Evolutionary conservation across 2,113 vertebrate genomes (phyloP).

Genomic region (Capreolus pygargus): DNA sequence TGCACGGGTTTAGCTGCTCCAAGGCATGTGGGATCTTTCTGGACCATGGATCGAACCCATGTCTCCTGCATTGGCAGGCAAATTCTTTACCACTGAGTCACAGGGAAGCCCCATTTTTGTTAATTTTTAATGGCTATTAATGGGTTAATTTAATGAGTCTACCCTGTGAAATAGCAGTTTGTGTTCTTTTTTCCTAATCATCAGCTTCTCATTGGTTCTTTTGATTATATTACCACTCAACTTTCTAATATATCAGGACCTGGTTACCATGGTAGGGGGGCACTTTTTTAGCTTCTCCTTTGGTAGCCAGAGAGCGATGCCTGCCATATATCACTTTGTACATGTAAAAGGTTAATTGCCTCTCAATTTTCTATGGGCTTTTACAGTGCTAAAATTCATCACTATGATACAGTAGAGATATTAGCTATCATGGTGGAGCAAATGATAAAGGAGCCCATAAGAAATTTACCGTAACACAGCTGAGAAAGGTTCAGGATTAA

Average conservation of each 20-base stretch:
- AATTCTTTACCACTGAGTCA: neutral
- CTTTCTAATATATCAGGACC: neutral
- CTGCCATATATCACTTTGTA: constrained; percentile 30
- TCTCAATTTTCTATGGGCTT: constrained; percentile 50
- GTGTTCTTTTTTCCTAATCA: neutral
- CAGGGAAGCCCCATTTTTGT: constrained; percentile 8
- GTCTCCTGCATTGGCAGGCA: neutral
- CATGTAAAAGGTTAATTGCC: constrained; percentile 62
- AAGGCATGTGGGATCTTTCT: neutral
- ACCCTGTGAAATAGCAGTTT: neutral
- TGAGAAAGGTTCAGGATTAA: neutral
- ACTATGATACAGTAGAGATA: constrained; percentile 36
- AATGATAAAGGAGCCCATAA: constrained; percentile 40
- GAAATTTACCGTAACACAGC: constrained; percentile 30
- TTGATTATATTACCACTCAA: constrained; percentile 12
- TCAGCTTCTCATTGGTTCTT: constrained; percentile 2
- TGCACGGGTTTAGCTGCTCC: neutral
- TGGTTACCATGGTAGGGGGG: neutral
- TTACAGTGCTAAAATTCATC: constrained; percentile 55
- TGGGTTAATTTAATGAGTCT: neutral
- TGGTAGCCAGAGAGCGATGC: neutral
- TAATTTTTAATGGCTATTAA: constrained; percentile 5
- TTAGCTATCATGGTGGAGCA: neutral
- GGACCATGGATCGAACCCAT: neutral
- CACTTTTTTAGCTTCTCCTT: neutral